Evolutionary conservation across 2,797 vertebrate species (phyloP), one percentile per base, ranked within the genome.

Genomic region (Chaetophractus vellerosus): DNA sequence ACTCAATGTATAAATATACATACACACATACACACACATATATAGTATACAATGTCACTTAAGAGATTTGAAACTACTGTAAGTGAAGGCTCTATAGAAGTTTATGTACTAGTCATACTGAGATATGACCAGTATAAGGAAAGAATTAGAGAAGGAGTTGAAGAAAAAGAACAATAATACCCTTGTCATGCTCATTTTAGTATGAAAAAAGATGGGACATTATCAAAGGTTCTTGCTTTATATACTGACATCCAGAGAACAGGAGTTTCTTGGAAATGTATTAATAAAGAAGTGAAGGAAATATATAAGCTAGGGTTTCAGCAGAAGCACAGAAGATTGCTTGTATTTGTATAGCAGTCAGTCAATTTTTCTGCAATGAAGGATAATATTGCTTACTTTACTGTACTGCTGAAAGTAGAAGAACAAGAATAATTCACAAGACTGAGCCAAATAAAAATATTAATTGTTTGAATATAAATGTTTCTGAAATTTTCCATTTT

Each of bases 191-290:
- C 19, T 93, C 33, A 63, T 83, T 95, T 90, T 50, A 78, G 18
- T 82, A 6, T 85, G 69, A 85, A 61, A 74, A 74, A 76, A 76
- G 26, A 26, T 41, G 26, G n/a, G 19, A 12, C 1, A 33, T 78
- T 95, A 61, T 68, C 23, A 26, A 31, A 89, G n/a, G 1, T 71
- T 86, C 82, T 82, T 11, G n/a, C 33, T 63, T 92, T 85, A 48
- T 38, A 0, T 45, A 33, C 33, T 59, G 71, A 82, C 82, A 94
- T 81, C 38, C 59, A 69, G 23, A 64, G 38, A 15, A 41, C 61
- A 61, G 38, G 38, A 72, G 4, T 86, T 95, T 68, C 50, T 89
- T 86, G 23, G 45, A 85, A 92, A 69, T 93, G 10, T 84, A 28
- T 78, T 68, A 68, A 59, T 91, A 38, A 87, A 71, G 78, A 64